Base-by-base conservation (phyloP, 2,888 invertebrate species). In the Aphidius colemani region DNA sequence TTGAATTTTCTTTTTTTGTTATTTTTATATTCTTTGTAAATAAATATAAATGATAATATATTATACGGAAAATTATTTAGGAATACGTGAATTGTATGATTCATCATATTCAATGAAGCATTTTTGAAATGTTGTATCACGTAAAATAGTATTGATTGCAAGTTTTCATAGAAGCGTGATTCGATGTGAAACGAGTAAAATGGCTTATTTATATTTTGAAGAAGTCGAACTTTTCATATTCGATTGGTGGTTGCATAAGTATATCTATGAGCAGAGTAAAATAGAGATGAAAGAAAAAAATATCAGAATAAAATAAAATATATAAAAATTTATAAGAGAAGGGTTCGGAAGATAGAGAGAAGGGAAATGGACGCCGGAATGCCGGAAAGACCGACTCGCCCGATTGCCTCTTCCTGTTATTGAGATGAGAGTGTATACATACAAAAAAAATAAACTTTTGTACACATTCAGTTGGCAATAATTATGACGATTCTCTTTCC, bases 361-460 rank as follows among this genome's bases (percentile, higher is more conserved):
- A 53, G 40, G 53, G 41, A 53, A 11, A 13, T 18, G 65, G 66
- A 61, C 60, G 67, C 62, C 59, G 66, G 62, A 66, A 67, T 63
- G 64, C 68, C 69, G 69, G 69, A 69, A 68, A 63, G 69, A 66
- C 66, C 65, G 69, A 68, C 61, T 69, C 69, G 64, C 67, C 64
- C 62, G 67, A 64, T 48, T 63, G 62, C 65, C 58, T 65, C 64
- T 69, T 69, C 69, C 69, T 69, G 69, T 69, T 69, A 69, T 69
- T 67, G 67, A 69, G 67, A 67, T 61, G 62, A 53, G 50, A 56
- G 30, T 40, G 58, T 39, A 55, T 61, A 59, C 65, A 51, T 56
- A 51, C 45, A 45, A 58, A 58, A 55, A 30, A 46, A 57, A 39
- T 57, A 30, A 30, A 30, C 30, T 30, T 30, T 30, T 30, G 13